A percentile compares a stretch with the other conserved stretches of the same genome.
Evolutionary conservation across 1,140 invertebrate species (phyloP).

Genomic region (Saccostrea cuccullata): DNA sequence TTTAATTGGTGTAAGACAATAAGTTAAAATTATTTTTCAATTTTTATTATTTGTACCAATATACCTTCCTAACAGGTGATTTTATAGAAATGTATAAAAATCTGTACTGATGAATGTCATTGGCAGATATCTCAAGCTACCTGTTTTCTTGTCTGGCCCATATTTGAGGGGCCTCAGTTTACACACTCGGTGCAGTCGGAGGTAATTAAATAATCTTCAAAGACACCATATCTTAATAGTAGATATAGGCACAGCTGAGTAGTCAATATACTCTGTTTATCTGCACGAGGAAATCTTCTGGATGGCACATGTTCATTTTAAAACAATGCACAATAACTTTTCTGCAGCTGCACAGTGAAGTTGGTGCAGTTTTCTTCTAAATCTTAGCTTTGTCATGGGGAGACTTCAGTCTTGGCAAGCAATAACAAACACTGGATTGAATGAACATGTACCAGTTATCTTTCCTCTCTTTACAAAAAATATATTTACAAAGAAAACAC

Average conservation of each 20-base stretch:
- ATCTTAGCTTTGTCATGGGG: not conserved
- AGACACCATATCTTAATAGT: not conserved
- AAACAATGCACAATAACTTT: not conserved
- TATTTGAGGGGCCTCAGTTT: not conserved
- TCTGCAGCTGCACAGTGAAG: not conserved
- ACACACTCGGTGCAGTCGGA: not conserved
- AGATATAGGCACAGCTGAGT: not conserved
- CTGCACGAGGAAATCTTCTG: not conserved
- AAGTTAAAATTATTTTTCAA: too few species aligned
- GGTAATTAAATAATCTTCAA: not conserved
- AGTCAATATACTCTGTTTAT: not conserved
- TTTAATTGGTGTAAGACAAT: too few species aligned
- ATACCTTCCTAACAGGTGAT: too few species aligned
- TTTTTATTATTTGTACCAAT: too few species aligned
- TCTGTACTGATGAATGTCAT: not conserved
- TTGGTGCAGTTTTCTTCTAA: not conserved
- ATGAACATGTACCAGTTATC: not conserved
- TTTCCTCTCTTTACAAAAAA: not conserved
- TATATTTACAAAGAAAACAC: not conserved
- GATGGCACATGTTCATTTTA: not conserved
- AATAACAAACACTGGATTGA: not conserved
- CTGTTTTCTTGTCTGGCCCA: constrained; percentile 18
- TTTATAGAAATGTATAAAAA: too few species aligned
- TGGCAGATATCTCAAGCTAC: not conserved
- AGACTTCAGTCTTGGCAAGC: not conserved